Evolutionary conservation across 2,888 invertebrate genomes (phyloP), one percentile per base, ranked within the genome.

Genomic region (Caenorhabditis afra): DNA sequence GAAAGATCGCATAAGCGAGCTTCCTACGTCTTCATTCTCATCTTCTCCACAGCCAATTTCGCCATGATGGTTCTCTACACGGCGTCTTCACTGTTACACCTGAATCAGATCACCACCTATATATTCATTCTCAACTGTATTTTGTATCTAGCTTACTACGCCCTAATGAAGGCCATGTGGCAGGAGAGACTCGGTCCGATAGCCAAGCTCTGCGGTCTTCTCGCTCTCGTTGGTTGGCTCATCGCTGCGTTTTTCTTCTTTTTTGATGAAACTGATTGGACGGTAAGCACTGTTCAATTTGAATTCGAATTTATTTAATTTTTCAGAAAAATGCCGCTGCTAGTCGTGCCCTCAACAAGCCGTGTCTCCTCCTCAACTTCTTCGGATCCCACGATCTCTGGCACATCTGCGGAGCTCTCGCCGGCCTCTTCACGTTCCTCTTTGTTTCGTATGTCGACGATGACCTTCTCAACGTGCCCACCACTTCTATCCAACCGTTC

Each of bases 301-400:
- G 7, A n/a, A 4, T 23, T n/a, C n/a, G 1, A 16, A 55, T 37
- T 12, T 22, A 20, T 47, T 23, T 45, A n/a, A n/a, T 29, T 3
- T 68, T 64, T 47, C 65, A 78, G 78, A 66, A 44, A 41, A 52
- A 50, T 1, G 50, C 74, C 0, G 79, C 79, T 12, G 45, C 49
- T 7, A 74, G 74, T 20, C 62, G 79, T 16, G 62, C 73, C 3
- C 68, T 79, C 11, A 79, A 79, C 58, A 68, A 68, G 37, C 68
- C 67, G 5, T 79, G 79, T 18, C 37, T 79, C 12, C 44, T 79
- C 4, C 16, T 79, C 3, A 14, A 68, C 22, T 79, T 79, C 44
- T 79, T 74, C 44, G 79, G 68, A 12, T 68, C 74, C 0, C 79
- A 79, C 59, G 79, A 79, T 45, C 37, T 79, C 23, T 79, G 79